Evolutionary conservation across 2,113 vertebrate genomes (phyloP), one percentile per base, ranked within the genome.

Genomic region (Mixornis gularis): DNA sequence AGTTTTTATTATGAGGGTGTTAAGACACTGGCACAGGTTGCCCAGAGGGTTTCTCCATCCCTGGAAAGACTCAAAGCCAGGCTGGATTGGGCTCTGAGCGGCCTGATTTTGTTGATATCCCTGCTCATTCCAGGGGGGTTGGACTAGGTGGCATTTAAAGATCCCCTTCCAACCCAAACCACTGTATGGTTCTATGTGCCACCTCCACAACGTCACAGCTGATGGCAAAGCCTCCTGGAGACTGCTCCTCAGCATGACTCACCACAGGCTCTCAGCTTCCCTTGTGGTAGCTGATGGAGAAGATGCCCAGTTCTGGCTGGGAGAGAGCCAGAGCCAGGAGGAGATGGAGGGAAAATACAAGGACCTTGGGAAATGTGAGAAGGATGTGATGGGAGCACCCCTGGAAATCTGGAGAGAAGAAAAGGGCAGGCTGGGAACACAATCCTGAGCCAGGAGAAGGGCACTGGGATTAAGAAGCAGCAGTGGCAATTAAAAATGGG

Each of bases 161-260:
- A 74, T 44, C 55, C 13, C 17, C 22, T 65, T 43, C 64, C 64
- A 65, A 62, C 15, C 29, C 84, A 69, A 72, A 68, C 10, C 24
- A 22, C 30, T 53, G 44, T 44, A 5, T 9, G 25, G 52, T 19
- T 44, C 32, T 6, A 0, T 10, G 21, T 77, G 82, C 49, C 68
- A 80, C 56, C 69, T 90, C 72, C 79, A 78, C 59, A 55, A n/a
- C 30, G 20, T 48, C 79, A 36, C 2, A 66, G 41, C 46, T 3
- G 0, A 30, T 2, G 41, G 25, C 4, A 51, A n/a, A 53, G 27
- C 59, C 84, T 26, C 17, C 51, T 13, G 12, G 32, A 76, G 64
- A 40, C 5, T n/a, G 60, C 51, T 83, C 68, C 1, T 0, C 44
- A 38, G 30, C 10, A 10, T 0, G 0, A 44, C 26, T 71, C 2